Percentiles rank a stretch among this genome's conserved stretches.
phyloP scores from a whole-genome alignment of 35 echinoderm and acorn worm species.

The Stichopus chloronotus region DNA sequence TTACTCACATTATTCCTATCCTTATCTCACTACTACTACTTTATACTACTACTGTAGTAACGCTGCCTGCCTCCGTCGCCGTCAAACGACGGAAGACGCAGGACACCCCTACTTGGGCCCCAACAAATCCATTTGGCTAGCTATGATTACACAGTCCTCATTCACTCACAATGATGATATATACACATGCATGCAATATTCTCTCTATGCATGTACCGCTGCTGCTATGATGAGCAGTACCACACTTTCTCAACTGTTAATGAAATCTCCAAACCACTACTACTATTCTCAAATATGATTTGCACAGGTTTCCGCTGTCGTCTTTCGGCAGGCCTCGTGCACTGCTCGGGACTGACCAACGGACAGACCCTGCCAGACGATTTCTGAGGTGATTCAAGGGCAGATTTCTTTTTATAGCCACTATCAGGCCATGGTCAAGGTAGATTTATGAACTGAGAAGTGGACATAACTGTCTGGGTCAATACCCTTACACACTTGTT shows the following conservation, averaged over 20 bases:
- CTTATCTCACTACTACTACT: constrained; percentile 22
- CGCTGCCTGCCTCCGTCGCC: too few species aligned
- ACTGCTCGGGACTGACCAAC: constrained; percentile 48
- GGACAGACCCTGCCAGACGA: constrained; percentile 50
- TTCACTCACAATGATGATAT: constrained; percentile 60
- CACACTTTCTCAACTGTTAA: constrained; percentile 56
- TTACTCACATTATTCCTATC: constrained; percentile 59
- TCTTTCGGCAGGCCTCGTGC: constrained; percentile 7
- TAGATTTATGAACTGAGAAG: constrained; percentile 47
- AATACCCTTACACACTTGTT: constrained; percentile 49
- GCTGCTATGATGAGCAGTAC: constrained; percentile 43
- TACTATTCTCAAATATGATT: constrained; percentile 49
- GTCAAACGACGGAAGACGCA: constrained; percentile 1
- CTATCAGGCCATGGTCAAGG: constrained; percentile 54
- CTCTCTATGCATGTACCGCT: constrained; percentile 38
- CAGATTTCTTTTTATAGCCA: constrained; percentile 37
- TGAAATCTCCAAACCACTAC: constrained; percentile 59
- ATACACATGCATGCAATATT: constrained; percentile 56
- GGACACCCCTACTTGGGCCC: constrained; percentile 56
- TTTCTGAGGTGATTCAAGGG: constrained; percentile 50
- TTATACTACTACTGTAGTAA: constrained; percentile 5
- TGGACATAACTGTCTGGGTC: constrained; percentile 51
- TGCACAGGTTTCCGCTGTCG: constrained; percentile 30
- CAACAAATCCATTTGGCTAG: constrained; percentile 63
- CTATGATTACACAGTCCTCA: constrained; percentile 59